Percentiles rank a stretch among this genome's conserved stretches.
Evolutionary conservation across 2,797 vertebrate species (phyloP).

Genomic region (Hybognathus amarus): DNA sequence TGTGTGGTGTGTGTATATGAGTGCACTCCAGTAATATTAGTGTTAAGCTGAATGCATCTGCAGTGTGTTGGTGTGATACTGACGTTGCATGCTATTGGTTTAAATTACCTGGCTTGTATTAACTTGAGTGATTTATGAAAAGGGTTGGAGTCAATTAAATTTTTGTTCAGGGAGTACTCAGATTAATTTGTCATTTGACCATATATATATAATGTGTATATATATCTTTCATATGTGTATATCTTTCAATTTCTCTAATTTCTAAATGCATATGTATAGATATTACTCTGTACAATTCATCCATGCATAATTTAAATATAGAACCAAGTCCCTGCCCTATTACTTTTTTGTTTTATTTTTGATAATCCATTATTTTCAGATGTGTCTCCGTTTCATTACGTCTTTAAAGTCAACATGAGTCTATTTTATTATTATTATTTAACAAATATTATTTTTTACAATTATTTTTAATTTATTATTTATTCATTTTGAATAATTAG

Average conservation of each 20-base stretch:
- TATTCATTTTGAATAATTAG: not conserved
- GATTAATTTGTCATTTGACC: not conserved
- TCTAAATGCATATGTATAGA: not conserved
- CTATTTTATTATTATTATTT: not conserved
- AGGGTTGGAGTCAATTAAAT: slow-evolving; percentile 25
- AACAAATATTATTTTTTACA: too few relatives aligned
- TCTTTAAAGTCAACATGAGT: not conserved
- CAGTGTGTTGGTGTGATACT: slow-evolving; percentile 41
- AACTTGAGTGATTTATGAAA: slow-evolving; percentile 50
- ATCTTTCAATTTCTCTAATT: not conserved
- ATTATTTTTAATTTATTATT: not conserved
- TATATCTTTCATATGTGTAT: too few relatives aligned
- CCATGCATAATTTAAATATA: not conserved
- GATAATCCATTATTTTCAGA: too few relatives aligned
- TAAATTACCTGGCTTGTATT: slow-evolving; percentile 55
- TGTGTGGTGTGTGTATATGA: slow-evolving; percentile 38
- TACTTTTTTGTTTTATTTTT: too few relatives aligned
- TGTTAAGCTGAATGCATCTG: slow-evolving; percentile 13
- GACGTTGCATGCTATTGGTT: slow-evolving; percentile 71
- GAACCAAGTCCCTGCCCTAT: too few relatives aligned
- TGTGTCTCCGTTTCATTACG: too few relatives aligned
- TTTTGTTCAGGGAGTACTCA: slow-evolving; percentile 15
- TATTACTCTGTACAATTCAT: not conserved
- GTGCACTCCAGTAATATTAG: slow-evolving; percentile 23
- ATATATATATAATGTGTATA: too few relatives aligned